Evolutionary conservation across 1,140 invertebrate species (phyloP).

Genomic region (Mesaphorura yosii): DNA sequence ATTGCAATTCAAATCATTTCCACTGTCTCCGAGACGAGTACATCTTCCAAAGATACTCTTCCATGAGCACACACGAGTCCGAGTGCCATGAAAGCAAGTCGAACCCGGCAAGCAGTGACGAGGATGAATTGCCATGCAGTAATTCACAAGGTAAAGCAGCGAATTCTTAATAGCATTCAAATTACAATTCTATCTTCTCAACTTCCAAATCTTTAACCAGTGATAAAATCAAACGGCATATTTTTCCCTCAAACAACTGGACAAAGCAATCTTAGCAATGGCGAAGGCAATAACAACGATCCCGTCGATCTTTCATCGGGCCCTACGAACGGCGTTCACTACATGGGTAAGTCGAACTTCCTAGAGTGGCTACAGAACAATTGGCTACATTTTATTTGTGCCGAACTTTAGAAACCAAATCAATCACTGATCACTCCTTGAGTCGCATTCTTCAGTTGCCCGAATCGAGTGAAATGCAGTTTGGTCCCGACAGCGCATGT

Average conservation of each 20-base stretch:
- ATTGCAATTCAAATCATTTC: slow-evolving; percentile 44
- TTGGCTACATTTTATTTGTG: not conserved
- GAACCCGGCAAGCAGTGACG: slow-evolving; percentile 14
- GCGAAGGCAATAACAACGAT: no score
- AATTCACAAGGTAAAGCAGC: no score
- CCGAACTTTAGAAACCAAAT: slow-evolving; percentile 20
- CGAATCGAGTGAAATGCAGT: slow-evolving; percentile 28
- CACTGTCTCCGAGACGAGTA: slow-evolving; percentile 62
- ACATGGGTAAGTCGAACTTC: no score
- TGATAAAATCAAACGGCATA: slow-evolving; percentile 1
- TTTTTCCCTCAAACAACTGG: not conserved
- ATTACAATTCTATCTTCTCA: not conserved
- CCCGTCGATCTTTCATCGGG: no score
- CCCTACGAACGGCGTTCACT: no score
- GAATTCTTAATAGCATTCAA: not conserved
- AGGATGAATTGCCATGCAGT: slow-evolving; percentile 20
- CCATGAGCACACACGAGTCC: slow-evolving; percentile 60
- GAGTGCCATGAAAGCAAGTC: slow-evolving; percentile 30
- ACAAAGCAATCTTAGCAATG: no score
- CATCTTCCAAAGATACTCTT: slow-evolving; percentile 59
- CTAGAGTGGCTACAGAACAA: not conserved
- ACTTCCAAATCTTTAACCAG: not conserved
- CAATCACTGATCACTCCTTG: slow-evolving; percentile 30
- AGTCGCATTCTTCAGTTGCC: slow-evolving; percentile 30
- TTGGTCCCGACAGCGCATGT: slow-evolving; percentile 53